Conservation (phyloP, 2,888 invertebrate species). For the Andrena fulva region DNA sequence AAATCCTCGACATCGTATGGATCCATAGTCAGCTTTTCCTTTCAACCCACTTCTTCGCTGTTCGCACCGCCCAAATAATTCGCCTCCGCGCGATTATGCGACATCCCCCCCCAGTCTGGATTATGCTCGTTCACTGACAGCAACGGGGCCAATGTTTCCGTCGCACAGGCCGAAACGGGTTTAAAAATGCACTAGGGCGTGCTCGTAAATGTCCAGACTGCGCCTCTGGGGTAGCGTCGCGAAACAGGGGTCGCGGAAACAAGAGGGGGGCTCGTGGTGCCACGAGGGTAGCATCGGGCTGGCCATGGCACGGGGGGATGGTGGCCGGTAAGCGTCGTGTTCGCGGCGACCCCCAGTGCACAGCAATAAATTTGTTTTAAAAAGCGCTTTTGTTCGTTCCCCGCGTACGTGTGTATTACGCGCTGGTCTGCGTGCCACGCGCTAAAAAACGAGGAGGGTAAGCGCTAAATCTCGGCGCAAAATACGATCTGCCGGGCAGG, state of each 20-base stretch:
- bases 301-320: constrained; percentile 25
- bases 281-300: constrained; percentile 41
- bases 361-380: constrained; percentile 79
- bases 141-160: constrained; percentile 58
- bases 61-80: constrained; percentile 50
- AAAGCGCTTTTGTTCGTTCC: constrained; percentile 77
- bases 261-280: constrained; percentile 16
- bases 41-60: constrained; percentile 42
- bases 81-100: constrained; percentile 48
- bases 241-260: constrained; percentile 40
- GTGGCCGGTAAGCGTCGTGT: constrained; percentile 68
- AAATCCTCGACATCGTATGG: constrained; percentile 17
- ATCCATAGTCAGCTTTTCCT: constrained; percentile 41
- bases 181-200: constrained; percentile 72
- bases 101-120: constrained; percentile 52
- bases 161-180: constrained; percentile 46
- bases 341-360: constrained; percentile 68
- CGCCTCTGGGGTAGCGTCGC: constrained; percentile 48
- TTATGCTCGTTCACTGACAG: constrained; percentile 56
- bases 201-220: constrained; percentile 72
- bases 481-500: constrained; percentile 56
- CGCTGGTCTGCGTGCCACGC: constrained; percentile 37
- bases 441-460: constrained; percentile 47
- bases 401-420: constrained; percentile 54
- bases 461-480: constrained; percentile 62